Evolutionary conservation across 2,797 vertebrate genomes (phyloP), one percentile per base, ranked within the genome.

Genomic region (Phylloscopus collybita): DNA sequence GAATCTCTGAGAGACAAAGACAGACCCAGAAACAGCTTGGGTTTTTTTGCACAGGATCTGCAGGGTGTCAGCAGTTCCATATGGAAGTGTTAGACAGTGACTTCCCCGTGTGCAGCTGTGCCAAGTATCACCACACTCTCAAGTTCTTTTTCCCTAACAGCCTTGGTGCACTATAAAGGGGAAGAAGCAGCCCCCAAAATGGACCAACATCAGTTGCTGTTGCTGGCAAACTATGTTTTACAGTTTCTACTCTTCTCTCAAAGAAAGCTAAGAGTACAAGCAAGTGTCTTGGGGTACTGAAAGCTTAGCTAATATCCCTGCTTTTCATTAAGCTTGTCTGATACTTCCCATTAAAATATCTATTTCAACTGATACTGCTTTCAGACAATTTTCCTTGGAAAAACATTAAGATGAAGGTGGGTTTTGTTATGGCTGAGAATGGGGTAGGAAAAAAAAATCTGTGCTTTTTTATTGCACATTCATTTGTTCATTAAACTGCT

Each of bases 301-400:
- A 94, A 94, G 73, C 70, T 83, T 85, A 94, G 80, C 75, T 94
- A 80, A 80, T 84, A 86, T 62, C 45, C 51, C 95, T 95, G 93
- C 30, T 91, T 96, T 89, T 95, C 91, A 92, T 94, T 96, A 93
- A 42, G 20, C 22, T 62, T 86, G 75, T 53, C 79, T 90, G 87
- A 83, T 89, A 95, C 10, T 73, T 90, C 54, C 89, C 93, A 94
- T 95, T 95, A 94, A 88, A 93, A 92, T 93, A 96, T 88, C 95
- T 86, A 56, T 93, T 95, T 95, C 87, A 93, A 91, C n/a, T 72
- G 80, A 86, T 88, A 92, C 1, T 80, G 54, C 91, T 88, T 93
- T 91, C 90, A 95, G 90, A 90, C 38, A 65, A 61, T 67, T 90
- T 95, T 90, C 70, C 78, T 72, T 74, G 70, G n/a, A 91, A 92